These are phyloP conservation scores for Nasua narica DNA, from an alignment of 2,797 vertebrate genomes.

Conservation along the genomic window DNA sequence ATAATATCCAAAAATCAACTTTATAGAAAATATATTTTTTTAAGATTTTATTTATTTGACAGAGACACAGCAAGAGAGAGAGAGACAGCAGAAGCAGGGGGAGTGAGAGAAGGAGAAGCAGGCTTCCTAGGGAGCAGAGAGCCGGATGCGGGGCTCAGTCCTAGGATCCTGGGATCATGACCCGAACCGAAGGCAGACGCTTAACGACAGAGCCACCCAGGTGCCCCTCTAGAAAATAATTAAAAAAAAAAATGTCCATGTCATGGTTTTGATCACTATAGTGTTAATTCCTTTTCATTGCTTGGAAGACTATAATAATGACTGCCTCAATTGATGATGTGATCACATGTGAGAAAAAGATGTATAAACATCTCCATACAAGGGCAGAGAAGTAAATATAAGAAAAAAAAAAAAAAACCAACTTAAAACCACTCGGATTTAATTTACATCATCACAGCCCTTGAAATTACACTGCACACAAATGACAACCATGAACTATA, in stretches of 20 bases:
- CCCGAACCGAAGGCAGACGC: too few relatives aligned
- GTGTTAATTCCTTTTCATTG: background rate
- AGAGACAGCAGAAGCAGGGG: too few relatives aligned
- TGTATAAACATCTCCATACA: background rate
- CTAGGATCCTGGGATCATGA: too few relatives aligned
- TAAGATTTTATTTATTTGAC: too few relatives aligned
- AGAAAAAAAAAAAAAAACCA: too few relatives aligned
- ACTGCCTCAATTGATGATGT: background rate
- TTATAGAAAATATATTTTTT: slow-evolving; percentile 29
- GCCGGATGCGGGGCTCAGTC: too few relatives aligned
- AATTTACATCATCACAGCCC: background rate
- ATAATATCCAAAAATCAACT: background rate
- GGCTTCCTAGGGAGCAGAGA: too few relatives aligned
- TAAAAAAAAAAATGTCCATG: background rate
- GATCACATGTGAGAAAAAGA: background rate
- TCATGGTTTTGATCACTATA: background rate
- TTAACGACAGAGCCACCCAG: too few relatives aligned
- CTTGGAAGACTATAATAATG: slow-evolving; percentile 20
- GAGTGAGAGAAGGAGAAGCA: too few relatives aligned
- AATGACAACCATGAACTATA: slow-evolving; percentile 4
- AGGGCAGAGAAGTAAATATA: background rate
- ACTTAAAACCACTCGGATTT: background rate
- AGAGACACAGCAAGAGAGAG: too few relatives aligned
- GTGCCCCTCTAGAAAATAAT: too few relatives aligned
- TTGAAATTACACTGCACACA: background rate